Evolutionary conservation across 2,888 invertebrate genomes (phyloP), one percentile per base, ranked within the genome.

Genomic region (Lottia scabra): DNA sequence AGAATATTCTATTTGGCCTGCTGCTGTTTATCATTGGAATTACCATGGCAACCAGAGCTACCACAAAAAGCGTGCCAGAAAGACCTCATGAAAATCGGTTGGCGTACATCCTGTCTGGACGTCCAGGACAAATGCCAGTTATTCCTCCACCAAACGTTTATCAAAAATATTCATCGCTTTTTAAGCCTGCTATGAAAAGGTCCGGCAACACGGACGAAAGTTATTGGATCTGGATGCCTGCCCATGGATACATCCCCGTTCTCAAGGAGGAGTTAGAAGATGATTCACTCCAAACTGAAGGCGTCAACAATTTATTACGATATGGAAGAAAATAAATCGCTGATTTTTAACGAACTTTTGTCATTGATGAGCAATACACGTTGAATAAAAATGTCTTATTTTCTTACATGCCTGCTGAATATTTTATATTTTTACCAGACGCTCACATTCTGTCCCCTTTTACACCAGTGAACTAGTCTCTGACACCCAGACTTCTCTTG

Each of bases 171-270:
- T 56, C 23, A 23, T 56, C 56, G 10, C 19, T 23, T 23, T 56
- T 56, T 56, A 19, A 56, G 23, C 19, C 56, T 3, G 56, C 19
- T 23, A 13, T 2, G 10, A 56, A 56, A 56, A 19, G 56, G 10
- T 19, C 56, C 4, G 56, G 56, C 10, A 38, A 38, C 10, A 38
- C 8, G 5, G 80, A 79, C 67, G 78, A 78, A 62, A 81, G 85
- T 38, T 80, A 83, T 66, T 87, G 87, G 86, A 84, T 87, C 68
- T 87, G 87, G 87, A 87, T 87, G 87, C 87, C 87, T 5, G 86
- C 87, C 12, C 86, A 86, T 71, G 87, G 87, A 64, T 87, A 87
- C 74, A 85, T 87, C 43, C 82, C 85, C 12, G 84, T 87, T 19
- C 85, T 85, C 62, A 74, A 79, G 19, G 83, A 82, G 48, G 81